A percentile compares a stretch with the other conserved stretches of the same genome.
These are phyloP conservation scores for Bryconaethiops microstoma DNA, from an alignment of 2,797 vertebrate species.

Conservation along the genomic window DNA sequence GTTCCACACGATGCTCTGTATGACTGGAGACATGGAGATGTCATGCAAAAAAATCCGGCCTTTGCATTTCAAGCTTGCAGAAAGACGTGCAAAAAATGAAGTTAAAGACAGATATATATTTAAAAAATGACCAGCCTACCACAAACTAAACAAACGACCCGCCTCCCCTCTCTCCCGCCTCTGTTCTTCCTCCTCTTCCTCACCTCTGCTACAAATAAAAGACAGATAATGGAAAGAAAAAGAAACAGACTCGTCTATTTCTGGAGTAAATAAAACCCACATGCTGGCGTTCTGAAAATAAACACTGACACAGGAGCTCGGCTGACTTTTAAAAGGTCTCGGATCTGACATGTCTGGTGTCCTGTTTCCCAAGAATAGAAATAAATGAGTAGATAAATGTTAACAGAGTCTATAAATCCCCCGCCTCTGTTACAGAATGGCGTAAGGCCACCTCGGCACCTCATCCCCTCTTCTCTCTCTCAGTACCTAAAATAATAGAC, in stretches of 20 bases:
- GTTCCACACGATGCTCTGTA: conserved; percentile 37
- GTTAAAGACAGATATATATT: conserved; percentile 17
- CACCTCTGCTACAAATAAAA: conserved; percentile 75
- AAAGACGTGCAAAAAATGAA: conserved; percentile 52
- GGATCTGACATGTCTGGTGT: background rate
- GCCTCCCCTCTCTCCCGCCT: conserved; percentile 84
- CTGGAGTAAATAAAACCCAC: conserved; percentile 38
- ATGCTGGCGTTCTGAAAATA: conserved; percentile 9
- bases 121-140: conserved; percentile 74
- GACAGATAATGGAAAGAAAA: conserved; percentile 62
- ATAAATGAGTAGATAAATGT: background rate
- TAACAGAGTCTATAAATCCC: background rate
- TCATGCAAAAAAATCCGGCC: conserved; percentile 45
- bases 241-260: conserved; percentile 71
- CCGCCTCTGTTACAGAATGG: conserved; percentile 3
- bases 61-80: conserved; percentile 37
- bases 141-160: conserved; percentile 86
- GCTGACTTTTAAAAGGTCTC: background rate
- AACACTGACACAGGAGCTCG: background rate
- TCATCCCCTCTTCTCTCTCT: conserved; percentile 27
- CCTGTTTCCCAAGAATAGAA: conserved; percentile 76
- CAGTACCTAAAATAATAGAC: conserved; percentile 85
- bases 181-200: conserved; percentile 83
- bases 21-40: conserved; percentile 54
- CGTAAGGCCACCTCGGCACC: conserved; percentile 7